Percentiles rank a stretch among this genome's conserved stretches.
Evolutionary conservation across 2,113 vertebrate genomes (phyloP).

Genomic region (Lathamus discolor): DNA sequence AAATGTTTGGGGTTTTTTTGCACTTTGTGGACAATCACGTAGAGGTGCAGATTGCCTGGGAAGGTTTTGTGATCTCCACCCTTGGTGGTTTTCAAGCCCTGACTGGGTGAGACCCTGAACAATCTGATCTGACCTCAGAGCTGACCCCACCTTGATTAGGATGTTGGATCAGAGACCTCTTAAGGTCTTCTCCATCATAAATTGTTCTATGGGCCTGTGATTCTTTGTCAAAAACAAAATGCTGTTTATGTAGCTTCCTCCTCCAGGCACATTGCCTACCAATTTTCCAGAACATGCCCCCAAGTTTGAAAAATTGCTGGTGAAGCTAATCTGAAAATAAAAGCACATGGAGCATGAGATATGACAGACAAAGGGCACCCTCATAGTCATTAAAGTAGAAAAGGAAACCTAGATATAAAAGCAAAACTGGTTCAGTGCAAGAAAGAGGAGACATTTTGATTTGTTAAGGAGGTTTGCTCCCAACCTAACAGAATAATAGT

Average conservation of each 20-base stretch:
- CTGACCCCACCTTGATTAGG: background rate
- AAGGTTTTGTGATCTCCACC: background rate
- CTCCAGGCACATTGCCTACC: background rate
- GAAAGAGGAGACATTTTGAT: background rate
- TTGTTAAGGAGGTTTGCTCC: background rate
- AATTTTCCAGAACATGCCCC: background rate
- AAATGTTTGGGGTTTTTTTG: background rate
- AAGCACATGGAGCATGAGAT: background rate
- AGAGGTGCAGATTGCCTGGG: background rate
- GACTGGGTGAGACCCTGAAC: background rate
- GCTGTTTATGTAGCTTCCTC: background rate
- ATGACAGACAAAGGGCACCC: background rate
- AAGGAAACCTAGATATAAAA: background rate
- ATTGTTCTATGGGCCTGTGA: background rate
- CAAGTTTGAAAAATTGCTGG: background rate
- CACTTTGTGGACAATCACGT: accelerated
- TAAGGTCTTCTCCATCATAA: background rate
- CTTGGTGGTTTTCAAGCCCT: background rate
- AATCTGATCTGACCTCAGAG: background rate
- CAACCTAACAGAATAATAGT: background rate
- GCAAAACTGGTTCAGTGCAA: background rate
- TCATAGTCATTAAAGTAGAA: background rate
- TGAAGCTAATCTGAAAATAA: background rate
- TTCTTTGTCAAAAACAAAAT: background rate
- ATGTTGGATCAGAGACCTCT: background rate